Base-by-base conservation (phyloP, 2,797 vertebrate species). In the Bryconaethiops microstoma region DNA sequence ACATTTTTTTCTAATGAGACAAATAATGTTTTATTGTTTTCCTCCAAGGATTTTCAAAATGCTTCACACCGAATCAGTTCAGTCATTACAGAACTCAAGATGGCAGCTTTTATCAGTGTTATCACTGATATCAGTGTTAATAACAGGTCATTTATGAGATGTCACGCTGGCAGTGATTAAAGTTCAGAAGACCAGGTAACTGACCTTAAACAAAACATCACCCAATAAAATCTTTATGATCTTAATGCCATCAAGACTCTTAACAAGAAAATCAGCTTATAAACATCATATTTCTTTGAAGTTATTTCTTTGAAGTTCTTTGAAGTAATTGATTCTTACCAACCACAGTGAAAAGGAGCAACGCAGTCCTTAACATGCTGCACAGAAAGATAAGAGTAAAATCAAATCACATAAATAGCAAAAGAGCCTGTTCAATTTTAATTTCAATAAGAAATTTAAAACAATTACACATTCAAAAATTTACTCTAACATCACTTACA, bases 291-390 rank as follows among this genome's bases (percentile, higher is more conserved):
- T 48, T 45, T 8, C 14, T 67, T 74, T 67, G 5, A 79, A 55
- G 50, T 79, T 62, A 7, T 29, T 45, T 8, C 14, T 67, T 74
- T 67, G 5, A 79, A 55, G 50, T n/a, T n/a, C n/a, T n/a, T n/a
- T n/a, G n/a, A n/a, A n/a, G n/a, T n/a, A n/a, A n/a, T 17, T 21
- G 62, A 50, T 39, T 80, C 92, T 92, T 90, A 95, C 94, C 93
- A 82, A 92, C 87, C 77, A 93, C 77, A 0, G 85, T 73, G 88
- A 92, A 82, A 80, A 90, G 23, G 48, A 94, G 79, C 68, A 93
- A 77, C 40, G 81, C 35, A 0, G 84, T 57, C 79, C 59, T 91
- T 6, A 91, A 67, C 94, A 95, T 95, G 87, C 90, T 94, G 85
- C 40, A 68, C 76, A 83, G 5, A 80, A 12, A 85, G 67, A n/a